phyloP scores from a whole-genome alignment of 2,797 vertebrate genomes.

The Rhynchonycteris naso region DNA sequence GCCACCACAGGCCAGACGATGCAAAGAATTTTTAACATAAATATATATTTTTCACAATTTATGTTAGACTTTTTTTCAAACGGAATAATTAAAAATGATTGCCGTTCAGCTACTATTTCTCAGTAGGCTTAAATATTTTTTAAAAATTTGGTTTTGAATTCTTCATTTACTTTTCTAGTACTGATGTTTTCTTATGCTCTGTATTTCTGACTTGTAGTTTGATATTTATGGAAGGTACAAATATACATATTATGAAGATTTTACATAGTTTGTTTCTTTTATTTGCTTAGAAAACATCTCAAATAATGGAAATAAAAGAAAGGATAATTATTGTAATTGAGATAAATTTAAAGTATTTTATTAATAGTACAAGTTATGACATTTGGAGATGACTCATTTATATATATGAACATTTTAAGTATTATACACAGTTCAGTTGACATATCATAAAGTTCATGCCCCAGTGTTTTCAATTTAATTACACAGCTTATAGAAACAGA shows the following conservation, averaged over 20 bases:
- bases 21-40: constrained; percentile 32
- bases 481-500: constrained; percentile 6
- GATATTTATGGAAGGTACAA: background rate
- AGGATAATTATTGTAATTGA: constrained; percentile 25
- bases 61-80: background rate
- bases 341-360: constrained; percentile 27
- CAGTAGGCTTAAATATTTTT: background rate
- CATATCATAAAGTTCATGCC: background rate
- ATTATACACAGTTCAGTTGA: background rate
- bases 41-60: constrained; percentile 34
- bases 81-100: constrained; percentile 20
- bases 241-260: background rate
- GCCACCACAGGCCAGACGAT: no score
- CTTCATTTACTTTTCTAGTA: constrained; percentile 25
- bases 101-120: background rate
- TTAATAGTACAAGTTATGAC: background rate
- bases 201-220: constrained; percentile 51
- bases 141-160: constrained; percentile 42
- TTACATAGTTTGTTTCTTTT: constrained; percentile 42
- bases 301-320: constrained; percentile 51
- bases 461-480: constrained; percentile 18
- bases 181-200: background rate
- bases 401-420: constrained; percentile 37
- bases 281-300: constrained; percentile 50
- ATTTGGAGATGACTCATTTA: constrained; percentile 7